phyloP scores from a whole-genome alignment of 2,113 vertebrate genomes.

The Sialia sialis region DNA sequence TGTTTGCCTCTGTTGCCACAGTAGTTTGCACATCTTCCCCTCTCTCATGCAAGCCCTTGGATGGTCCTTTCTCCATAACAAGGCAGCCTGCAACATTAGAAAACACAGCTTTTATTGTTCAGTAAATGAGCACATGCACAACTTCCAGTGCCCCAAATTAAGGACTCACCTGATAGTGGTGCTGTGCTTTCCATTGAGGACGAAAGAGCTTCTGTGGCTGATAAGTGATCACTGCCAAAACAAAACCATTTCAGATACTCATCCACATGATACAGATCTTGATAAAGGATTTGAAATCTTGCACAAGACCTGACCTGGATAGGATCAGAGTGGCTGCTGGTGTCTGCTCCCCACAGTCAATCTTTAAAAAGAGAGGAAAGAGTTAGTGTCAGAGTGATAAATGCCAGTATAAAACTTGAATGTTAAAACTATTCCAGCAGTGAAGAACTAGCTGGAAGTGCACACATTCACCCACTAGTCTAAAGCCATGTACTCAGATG shows the following conservation, averaged over 20 bases:
- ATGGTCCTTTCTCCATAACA: neutral
- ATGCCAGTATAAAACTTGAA: fast-evolving
- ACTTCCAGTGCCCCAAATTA: neutral
- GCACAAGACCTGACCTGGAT: constrained; percentile 56
- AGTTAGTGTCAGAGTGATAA: neutral
- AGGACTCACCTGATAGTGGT: constrained; percentile 26
- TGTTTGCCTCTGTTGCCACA: neutral
- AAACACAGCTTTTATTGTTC: neutral
- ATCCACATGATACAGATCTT: neutral
- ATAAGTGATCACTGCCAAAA: constrained; percentile 35
- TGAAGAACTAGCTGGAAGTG: neutral
- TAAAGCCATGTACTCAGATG: neutral
- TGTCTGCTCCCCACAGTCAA: neutral
- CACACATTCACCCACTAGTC: neutral
- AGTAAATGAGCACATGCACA: neutral
- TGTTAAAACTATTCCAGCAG: neutral
- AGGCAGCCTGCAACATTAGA: neutral
- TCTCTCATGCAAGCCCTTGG: neutral
- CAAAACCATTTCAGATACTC: neutral
- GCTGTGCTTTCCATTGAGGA: neutral
- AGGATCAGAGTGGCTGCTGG: neutral
- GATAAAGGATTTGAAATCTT: neutral
- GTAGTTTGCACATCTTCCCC: neutral
- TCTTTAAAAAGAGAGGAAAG: constrained; percentile 3
- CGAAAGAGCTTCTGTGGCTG: neutral